Evolutionary conservation across 1,140 invertebrate species (phyloP), one percentile per base, ranked within the genome.

Genomic region (Solenopsis fugax): DNA sequence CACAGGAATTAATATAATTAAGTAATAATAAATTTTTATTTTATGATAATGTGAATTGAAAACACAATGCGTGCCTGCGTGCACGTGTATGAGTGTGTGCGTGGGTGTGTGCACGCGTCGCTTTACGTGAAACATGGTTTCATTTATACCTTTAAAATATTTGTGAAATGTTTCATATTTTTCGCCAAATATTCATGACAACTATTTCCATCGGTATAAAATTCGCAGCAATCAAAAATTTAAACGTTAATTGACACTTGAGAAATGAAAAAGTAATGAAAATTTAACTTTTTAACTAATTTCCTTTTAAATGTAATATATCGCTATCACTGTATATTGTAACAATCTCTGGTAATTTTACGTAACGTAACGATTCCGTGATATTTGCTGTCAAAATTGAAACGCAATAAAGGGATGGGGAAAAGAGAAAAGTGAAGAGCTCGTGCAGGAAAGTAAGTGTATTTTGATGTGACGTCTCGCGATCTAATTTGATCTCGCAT

Each of bases 401-500:
- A 88, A 75, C 60, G 75, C 54, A 41, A 58, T 54, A 71, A 86
- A 76, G 48, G 18, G 2, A 4, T 6, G n/a, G 54, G n/a, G 29
- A 69, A 45, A 21, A n/a, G 41, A 16, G 56, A 37, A 18, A 29
- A 24, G 13, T n/a, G 34, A 86, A 34, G 16, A 80, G 48, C 29
- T 50, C 77, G 60, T n/a, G 29, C 41, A 41, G 13, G 24, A 7
- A 16, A 48, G 48, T 80, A 80, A 80, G 84, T 91, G 78, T 91
- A 91, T 91, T 91, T 91, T 91, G 81, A 91, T 85, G 84, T 18
- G 76, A 82, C 85, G 56, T 87, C 86, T 75, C 37, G 64, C 50
- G 67, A 91, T 87, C 90, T 91, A 92, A 92, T 92, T 91, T 89
- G 80, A 92, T 92, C 89, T 87, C 87, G 58, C 84, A 52, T 80